Conservation (phyloP, 2,113 vertebrate species). For the Eulemur rufifrons region DNA sequence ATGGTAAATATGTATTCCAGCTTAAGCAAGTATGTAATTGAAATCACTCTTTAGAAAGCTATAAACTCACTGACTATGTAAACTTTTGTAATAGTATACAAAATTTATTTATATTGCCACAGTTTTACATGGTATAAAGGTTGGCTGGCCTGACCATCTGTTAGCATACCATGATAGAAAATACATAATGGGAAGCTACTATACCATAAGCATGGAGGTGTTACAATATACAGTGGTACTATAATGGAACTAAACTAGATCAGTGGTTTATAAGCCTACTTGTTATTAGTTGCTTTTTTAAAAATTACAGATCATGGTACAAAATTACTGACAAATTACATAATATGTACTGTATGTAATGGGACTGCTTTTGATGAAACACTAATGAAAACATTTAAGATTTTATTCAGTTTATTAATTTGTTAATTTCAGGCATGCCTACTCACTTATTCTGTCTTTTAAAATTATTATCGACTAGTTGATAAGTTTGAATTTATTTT, state of each 20-base stretch:
- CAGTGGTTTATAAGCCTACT: not conserved
- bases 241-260: not conserved
- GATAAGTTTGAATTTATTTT: not conserved
- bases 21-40: not conserved
- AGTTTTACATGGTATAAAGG: not conserved
- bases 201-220: not conserved
- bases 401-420: slow-evolving; percentile 20
- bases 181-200: not conserved
- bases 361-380: not conserved
- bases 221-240: not conserved
- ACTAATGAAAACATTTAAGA: not conserved
- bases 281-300: not conserved
- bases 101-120: not conserved
- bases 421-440: slow-evolving; percentile 26
- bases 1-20: not conserved
- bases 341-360: not conserved
- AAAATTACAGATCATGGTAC: not conserved
- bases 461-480: not conserved
- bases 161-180: not conserved
- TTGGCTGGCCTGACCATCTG: not conserved
- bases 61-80: not conserved
- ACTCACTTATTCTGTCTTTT: not conserved
- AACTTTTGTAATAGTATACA: not conserved
- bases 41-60: not conserved
- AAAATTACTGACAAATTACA: not conserved